Percentiles rank a stretch among this genome's conserved stretches.
Evolutionary conservation across 2,797 vertebrate genomes (phyloP).

Genomic region (Gymnocypris eckloni): DNA sequence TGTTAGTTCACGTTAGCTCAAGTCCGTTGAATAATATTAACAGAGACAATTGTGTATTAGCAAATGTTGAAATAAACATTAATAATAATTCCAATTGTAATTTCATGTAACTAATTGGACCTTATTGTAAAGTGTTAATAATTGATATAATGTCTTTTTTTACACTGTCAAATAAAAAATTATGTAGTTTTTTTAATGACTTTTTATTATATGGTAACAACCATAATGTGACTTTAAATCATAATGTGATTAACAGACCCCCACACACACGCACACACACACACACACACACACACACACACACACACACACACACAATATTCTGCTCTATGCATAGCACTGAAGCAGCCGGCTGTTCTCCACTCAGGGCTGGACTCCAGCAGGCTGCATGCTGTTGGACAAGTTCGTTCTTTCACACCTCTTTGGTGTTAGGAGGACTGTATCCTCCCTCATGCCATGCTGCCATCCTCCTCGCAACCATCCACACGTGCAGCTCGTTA

Average conservation of each 20-base stretch:
- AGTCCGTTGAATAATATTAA: no score
- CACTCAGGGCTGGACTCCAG: conserved; percentile 78
- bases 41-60: no score
- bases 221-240: neutral
- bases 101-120: neutral
- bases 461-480: conserved; percentile 78
- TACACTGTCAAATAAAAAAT: neutral
- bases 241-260: neutral
- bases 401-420: conserved; percentile 82
- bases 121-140: neutral
- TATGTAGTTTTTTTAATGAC: no score
- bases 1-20: no score
- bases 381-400: conserved; percentile 81
- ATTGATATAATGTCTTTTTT: neutral
- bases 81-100: no score
- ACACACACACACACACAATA: conserved; percentile 1
- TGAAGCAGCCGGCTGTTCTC: conserved; percentile 58
- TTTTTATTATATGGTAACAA: neutral
- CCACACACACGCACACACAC: neutral
- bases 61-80: no score
- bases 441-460: conserved; percentile 74
- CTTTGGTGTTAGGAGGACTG: conserved; percentile 63
- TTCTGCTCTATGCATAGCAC: conserved; percentile 48
- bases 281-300: neutral
- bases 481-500: conserved; percentile 85